phyloP scores from a whole-genome alignment of 2,888 invertebrate genomes.

The Silvanus unidentatus region DNA sequence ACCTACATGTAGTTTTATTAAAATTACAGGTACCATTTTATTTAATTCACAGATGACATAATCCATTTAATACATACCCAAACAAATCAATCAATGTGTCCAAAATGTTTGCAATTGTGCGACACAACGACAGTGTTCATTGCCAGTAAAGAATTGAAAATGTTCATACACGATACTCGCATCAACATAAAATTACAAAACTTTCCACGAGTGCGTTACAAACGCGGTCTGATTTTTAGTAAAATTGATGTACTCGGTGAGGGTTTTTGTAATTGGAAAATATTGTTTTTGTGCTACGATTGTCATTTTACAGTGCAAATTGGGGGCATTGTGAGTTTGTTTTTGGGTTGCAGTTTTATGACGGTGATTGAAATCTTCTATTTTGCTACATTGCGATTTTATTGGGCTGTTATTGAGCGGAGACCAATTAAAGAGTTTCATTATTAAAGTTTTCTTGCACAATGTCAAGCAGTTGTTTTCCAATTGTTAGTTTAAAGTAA shows the following conservation, averaged over 20 bases:
- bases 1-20: too few species aligned
- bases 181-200: too few species aligned
- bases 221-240: constrained; percentile 40
- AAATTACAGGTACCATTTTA: too few species aligned
- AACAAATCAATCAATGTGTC: neutral
- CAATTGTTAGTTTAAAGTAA: too few species aligned
- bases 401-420: constrained; percentile 19
- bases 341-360: constrained; percentile 41
- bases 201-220: constrained; percentile 35
- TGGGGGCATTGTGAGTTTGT: constrained; percentile 48
- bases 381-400: constrained; percentile 23
- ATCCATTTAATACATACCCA: neutral
- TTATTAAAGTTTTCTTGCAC: too few species aligned
- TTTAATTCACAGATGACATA: constrained; percentile 3
- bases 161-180: too few species aligned
- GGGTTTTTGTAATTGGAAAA: constrained; percentile 10
- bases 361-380: constrained; percentile 27
- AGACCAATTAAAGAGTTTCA: constrained; percentile 32
- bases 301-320: constrained; percentile 45
- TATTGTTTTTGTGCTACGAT: too few species aligned
- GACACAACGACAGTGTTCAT: neutral
- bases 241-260: constrained; percentile 43
- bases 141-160: neutral
- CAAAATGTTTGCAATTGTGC: neutral
- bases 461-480: too few species aligned